Conservation (phyloP, 2,113 vertebrate genomes). For the Pipa parva region DNA sequence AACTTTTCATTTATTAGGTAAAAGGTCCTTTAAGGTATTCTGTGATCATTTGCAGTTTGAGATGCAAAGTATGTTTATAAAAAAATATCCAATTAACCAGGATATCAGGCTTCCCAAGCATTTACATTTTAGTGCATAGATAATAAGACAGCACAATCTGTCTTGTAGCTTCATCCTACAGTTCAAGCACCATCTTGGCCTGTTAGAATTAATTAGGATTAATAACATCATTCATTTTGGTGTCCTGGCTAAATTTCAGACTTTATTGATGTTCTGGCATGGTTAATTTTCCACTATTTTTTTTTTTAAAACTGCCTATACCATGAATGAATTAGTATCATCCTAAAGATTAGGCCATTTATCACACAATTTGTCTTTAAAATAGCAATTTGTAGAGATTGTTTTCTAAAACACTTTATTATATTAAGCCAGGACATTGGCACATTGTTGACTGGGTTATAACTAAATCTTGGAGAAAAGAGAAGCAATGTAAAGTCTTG, state of each 20-base stretch:
- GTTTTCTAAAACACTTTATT: no score
- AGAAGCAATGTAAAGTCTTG: no score
- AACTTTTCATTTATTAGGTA: background rate
- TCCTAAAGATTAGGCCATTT: no score
- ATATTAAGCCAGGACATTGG: no score
- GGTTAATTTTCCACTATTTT: background rate
- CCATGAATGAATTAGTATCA: background rate
- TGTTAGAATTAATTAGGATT: background rate
- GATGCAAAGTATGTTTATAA: background rate
- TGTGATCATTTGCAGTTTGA: background rate
- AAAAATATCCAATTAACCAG: conserved; percentile 6
- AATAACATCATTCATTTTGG: background rate
- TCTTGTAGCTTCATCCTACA: background rate
- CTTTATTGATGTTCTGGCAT: background rate
- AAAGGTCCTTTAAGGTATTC: conserved; percentile 1
- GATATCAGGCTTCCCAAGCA: background rate
- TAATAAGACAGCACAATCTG: background rate
- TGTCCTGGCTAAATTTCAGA: background rate
- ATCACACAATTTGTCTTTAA: no score
- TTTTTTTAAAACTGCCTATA: background rate
- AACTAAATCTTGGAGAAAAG: no score
- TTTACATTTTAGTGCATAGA: conserved; percentile 5
- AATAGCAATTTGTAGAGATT: no score
- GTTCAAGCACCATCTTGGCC: background rate
- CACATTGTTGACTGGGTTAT: no score